Evolutionary conservation across 2,888 invertebrate species (phyloP).

Genomic region (Hoplodrina ambigua): DNA sequence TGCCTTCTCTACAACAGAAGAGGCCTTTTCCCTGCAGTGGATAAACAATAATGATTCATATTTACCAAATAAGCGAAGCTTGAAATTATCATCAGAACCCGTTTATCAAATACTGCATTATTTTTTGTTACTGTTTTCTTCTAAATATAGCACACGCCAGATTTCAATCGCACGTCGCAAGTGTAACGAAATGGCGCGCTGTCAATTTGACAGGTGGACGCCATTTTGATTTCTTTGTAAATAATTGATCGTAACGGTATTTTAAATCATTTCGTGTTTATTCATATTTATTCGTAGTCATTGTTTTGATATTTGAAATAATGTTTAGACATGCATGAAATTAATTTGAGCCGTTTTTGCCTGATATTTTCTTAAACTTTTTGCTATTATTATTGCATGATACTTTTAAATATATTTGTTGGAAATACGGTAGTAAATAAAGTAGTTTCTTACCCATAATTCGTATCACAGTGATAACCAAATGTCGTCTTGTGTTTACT

Average conservation of each 20-base stretch:
- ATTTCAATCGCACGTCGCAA: conserved; percentile 52
- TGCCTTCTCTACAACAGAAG: no score
- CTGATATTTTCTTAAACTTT: neutral
- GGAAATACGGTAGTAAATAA: no score
- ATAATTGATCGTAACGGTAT: conserved; percentile 18
- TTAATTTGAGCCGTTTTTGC: neutral
- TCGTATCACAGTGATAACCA: neutral
- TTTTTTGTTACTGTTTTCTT: conserved; percentile 31
- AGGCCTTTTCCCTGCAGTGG: no score
- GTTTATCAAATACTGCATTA: neutral
- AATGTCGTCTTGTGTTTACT: no score
- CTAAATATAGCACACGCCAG: conserved; percentile 43
- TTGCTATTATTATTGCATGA: neutral
- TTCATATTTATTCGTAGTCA: conserved; percentile 27
- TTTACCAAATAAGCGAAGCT: neutral
- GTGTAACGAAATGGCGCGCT: conserved; percentile 54
- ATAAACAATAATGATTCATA: no score
- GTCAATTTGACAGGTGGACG: conserved; percentile 60
- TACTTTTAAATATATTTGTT: neutral
- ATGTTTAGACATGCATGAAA: neutral
- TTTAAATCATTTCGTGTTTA: conserved; percentile 21
- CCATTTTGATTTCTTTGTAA: conserved; percentile 53
- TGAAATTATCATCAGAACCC: conserved; percentile 38
- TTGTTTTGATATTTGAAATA: conserved; percentile 22
- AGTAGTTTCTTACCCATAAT: no score